phyloP scores from a whole-genome alignment of 2,113 vertebrate species.

The Nothocercus julius region DNA sequence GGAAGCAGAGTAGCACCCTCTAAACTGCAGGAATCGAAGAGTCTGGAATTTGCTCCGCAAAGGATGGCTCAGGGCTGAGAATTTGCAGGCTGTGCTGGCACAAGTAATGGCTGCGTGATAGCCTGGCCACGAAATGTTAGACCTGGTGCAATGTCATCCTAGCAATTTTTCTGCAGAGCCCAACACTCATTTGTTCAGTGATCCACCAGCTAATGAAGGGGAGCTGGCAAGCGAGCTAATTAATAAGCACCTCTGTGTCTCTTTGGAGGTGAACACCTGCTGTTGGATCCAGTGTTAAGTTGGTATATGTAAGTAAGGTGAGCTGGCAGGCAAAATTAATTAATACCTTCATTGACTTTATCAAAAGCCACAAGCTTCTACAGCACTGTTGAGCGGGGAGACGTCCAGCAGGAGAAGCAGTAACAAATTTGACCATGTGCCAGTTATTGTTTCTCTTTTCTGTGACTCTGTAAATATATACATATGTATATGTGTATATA shows the following conservation, averaged over 20 bases:
- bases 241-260: background rate
- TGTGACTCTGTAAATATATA: background rate
- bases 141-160: background rate
- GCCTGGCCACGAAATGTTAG: background rate
- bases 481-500: too few relatives aligned
- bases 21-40: background rate
- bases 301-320: background rate
- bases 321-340: constrained; percentile 9
- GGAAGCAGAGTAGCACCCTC: background rate
- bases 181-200: background rate
- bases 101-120: background rate
- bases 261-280: background rate
- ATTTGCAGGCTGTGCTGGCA: background rate
- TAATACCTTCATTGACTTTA: background rate
- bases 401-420: background rate
- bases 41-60: fast-evolving
- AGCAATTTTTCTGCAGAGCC: background rate
- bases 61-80: background rate
- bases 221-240: background rate
- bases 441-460: background rate
- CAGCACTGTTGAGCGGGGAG: background rate
- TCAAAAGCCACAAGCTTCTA: background rate
- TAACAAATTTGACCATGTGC: background rate
- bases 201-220: background rate
- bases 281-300: background rate